Base-by-base conservation (phyloP, 1,140 invertebrate species). In the Temnothorax nylanderi region DNA sequence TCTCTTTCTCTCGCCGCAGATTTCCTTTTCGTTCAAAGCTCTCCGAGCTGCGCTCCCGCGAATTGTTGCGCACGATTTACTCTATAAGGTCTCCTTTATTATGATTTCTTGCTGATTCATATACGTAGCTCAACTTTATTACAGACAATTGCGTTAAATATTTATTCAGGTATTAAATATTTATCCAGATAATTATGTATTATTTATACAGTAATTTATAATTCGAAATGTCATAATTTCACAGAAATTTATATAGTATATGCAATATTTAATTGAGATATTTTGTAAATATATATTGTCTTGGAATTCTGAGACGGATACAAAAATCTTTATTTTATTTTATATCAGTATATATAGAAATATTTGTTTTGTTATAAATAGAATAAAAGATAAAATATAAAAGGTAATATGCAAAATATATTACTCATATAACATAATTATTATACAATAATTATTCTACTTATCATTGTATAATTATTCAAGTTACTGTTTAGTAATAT, bases 61-160 rank as follows among this genome's bases (percentile, higher is more conserved):
- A 60, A 84, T 75, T 84, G 80, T 84, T 32, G 54, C 69, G 51
- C 26, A 44, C 26, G 54, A 74, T 84, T 84, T 75, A 54, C 32
- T 84, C n/a, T 26, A 32, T 69, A 62, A 84, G 69, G 69, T 47
- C 69, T 60, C n/a, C 80, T 44, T 84, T 82, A 60, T 84, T 62
- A 47, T 8, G 7, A 47, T 75, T 58, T 75, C 44, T 74, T 3
- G 69, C 41, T 26, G 69, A 75, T 3, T 74, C 80, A 74, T 32
- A 74, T 32, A 34, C 32, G 18, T 67, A 67, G 3, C 4, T 32
- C 2, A 13, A 47, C 5, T 37, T 44, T 16, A 69, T 37, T 18
- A 54, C 0, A 41, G 13, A 18, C 26, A 65, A 65, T 47, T 65
- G 7, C 18, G 10, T 60, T 60, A 65, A 65, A 47, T 49, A 78